Base-by-base conservation (phyloP, 1,140 invertebrate species). In the Bursaphelenchus mucronatus region DNA sequence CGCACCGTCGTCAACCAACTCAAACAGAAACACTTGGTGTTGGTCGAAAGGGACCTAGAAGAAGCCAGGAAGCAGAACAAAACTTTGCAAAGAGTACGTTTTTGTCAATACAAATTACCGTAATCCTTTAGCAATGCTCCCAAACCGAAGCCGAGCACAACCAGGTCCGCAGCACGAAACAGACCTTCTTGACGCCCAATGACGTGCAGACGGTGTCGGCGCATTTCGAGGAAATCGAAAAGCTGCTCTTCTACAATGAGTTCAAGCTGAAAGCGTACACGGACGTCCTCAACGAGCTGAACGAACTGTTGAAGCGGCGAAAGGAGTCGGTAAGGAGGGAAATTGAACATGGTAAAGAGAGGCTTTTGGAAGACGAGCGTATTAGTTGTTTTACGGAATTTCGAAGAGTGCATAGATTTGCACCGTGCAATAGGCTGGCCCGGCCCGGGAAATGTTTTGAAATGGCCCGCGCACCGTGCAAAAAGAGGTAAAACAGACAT, bases 181-280 rank as follows among this genome's bases (percentile, higher is more conserved):
- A 50, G 52, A 44, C 57, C 15, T 39, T 6, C 15, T 59, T 59
- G 13, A 39, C 13, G 13, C 57, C 57, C 13, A 15, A 11, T 3
- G 57, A 59, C 40, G 57, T 59, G 1, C 41, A 59, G 10, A 59
- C 57, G 9, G 30, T 59, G 17, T 59, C 57, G 11, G 57, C 41
- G 47, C 21, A 39, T 4, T 59, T 40, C 40, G 57, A 59, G 41
- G 13, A 13, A 11, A 15, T 59, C 40, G 57, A 59, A 50, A 13
- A 39, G 21, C 13, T 44, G 40, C 15, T 59, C 4, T 59, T 59
- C 30, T 17, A 44, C 3, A 30, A 59, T 7, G 57, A 59, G 6
- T 59, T 59, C 40, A 59, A 59, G 7, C 7, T 59, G 57, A 59
- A 59, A 3, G 57, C 57, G 11, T 59, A 59, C 41, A 13, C 13